A percentile compares a stretch with the other conserved stretches of the same genome.
Evolutionary conservation across 2,797 vertebrate genomes (phyloP).

Genomic region (Channallabes apus): DNA sequence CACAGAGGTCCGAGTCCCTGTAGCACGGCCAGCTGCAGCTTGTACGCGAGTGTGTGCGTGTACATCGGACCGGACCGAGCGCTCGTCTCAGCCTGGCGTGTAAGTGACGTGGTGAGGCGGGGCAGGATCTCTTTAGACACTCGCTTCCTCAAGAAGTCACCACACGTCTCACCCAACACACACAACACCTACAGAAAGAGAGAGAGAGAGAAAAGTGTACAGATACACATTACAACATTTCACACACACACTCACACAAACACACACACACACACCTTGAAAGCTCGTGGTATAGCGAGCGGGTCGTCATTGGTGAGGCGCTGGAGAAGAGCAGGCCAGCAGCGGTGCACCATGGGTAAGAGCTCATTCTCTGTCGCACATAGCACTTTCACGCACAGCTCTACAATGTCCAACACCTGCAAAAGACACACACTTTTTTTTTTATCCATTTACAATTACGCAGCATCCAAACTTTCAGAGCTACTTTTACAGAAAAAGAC

Average conservation of each 20-base stretch:
- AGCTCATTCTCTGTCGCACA: constrained; percentile 80
- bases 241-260: not conserved
- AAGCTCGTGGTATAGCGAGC: constrained; percentile 85
- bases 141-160: constrained; percentile 86
- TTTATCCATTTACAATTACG: not conserved
- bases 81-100: constrained; percentile 82
- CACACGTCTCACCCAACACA: constrained; percentile 80
- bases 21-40: constrained; percentile 87
- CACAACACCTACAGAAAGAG: constrained; percentile 78
- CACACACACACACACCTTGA: constrained; percentile 65
- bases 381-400: constrained; percentile 80
- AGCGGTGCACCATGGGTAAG: constrained; percentile 88
- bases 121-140: constrained; percentile 91
- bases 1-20: constrained; percentile 88
- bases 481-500: not conserved
- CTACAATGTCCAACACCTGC: constrained; percentile 86
- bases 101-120: constrained; percentile 78
- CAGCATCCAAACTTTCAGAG: not conserved
- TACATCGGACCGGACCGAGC: constrained; percentile 84
- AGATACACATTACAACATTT: not conserved
- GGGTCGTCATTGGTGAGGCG: constrained; percentile 86
- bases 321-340: constrained; percentile 86
- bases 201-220: constrained; percentile 3
- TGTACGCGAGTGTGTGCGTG: constrained; percentile 86
- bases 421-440: constrained; percentile 36